These are phyloP conservation scores for Pedetes capensis DNA, from an alignment of 2,113 vertebrate species.

Conservation along the genomic window DNA sequence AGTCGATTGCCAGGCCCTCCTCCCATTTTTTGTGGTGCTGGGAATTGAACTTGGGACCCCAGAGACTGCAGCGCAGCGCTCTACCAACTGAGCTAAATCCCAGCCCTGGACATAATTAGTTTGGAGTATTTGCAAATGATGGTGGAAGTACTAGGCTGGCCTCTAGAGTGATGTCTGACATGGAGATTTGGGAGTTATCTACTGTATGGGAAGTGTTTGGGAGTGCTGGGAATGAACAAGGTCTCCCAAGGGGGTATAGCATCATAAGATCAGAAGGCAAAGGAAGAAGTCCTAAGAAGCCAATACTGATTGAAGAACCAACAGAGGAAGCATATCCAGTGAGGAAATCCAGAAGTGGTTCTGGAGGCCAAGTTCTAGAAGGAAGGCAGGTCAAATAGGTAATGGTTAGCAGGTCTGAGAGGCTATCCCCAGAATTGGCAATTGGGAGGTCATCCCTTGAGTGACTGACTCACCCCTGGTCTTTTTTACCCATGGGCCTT, in stretches of 20 bases:
- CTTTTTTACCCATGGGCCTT: neutral
- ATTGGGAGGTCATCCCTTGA: neutral
- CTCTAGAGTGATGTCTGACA: neutral
- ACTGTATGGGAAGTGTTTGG: neutral
- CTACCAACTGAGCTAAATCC: too few species aligned
- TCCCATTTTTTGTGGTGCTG: too few species aligned
- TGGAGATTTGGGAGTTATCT: neutral
- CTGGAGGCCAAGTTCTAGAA: neutral
- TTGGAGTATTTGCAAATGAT: neutral
- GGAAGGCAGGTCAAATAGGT: neutral
- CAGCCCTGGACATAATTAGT: neutral
- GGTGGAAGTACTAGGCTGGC: neutral
- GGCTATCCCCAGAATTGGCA: neutral
- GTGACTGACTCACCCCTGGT: neutral
- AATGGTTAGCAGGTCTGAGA: neutral
- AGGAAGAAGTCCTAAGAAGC: neutral
- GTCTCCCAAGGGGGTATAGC: neutral
- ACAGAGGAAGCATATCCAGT: neutral
- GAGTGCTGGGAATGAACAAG: neutral
- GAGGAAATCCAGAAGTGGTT: neutral
- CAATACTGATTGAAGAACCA: neutral
- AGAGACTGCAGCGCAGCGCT: too few species aligned
- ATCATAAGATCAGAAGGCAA: neutral
- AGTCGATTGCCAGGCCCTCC: too few species aligned
- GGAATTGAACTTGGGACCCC: too few species aligned